Evolutionary conservation across 2,113 vertebrate species (phyloP).

Genomic region (Gasterosteus aculeatus): DNA sequence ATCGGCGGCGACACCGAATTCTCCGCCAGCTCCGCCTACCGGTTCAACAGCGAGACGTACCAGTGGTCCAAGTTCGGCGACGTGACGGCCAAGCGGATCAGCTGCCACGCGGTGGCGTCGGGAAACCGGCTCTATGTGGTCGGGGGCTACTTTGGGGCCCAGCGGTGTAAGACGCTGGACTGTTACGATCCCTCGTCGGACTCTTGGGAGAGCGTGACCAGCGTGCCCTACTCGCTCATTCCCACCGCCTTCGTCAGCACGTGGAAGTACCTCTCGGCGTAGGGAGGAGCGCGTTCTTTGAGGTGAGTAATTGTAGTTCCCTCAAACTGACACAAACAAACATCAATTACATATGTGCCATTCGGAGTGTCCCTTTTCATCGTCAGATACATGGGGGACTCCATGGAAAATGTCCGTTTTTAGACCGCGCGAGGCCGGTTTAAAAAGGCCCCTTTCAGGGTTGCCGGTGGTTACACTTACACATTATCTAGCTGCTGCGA

Average conservation of each 20-base stretch:
- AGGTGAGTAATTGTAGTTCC: constrained; percentile 73
- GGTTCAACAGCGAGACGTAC: constrained; percentile 87
- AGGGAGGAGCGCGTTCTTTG: constrained; percentile 40
- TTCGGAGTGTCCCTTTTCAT: constrained; percentile 10
- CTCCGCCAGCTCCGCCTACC: constrained; percentile 86
- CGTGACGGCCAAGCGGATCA: constrained; percentile 84
- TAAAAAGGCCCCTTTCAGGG: constrained; percentile 39
- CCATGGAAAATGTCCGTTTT: constrained; percentile 23
- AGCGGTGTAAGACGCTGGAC: constrained; percentile 87
- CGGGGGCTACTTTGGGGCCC: constrained; percentile 86
- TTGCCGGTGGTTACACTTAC: constrained; percentile 75
- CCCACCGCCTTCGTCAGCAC: constrained; percentile 89
- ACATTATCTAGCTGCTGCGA: constrained; percentile 65
- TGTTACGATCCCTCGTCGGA: constrained; percentile 87
- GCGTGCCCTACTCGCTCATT: constrained; percentile 87
- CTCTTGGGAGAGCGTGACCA: constrained; percentile 87
- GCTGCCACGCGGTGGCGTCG: constrained; percentile 86
- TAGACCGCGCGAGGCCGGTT: constrained; percentile 41
- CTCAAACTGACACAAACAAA: constrained; percentile 38
- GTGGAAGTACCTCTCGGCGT: constrained; percentile 87
- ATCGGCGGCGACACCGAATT: constrained; percentile 87
- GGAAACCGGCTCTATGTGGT: constrained; percentile 87
- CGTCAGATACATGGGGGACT: background rate
- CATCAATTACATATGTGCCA: constrained; percentile 18
- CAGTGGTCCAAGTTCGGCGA: constrained; percentile 89